A percentile compares a stretch with the other conserved stretches of the same genome.
These are phyloP conservation scores for Vanessa cardui DNA, from an alignment of 2,888 invertebrate genomes.

Conservation along the genomic window DNA sequence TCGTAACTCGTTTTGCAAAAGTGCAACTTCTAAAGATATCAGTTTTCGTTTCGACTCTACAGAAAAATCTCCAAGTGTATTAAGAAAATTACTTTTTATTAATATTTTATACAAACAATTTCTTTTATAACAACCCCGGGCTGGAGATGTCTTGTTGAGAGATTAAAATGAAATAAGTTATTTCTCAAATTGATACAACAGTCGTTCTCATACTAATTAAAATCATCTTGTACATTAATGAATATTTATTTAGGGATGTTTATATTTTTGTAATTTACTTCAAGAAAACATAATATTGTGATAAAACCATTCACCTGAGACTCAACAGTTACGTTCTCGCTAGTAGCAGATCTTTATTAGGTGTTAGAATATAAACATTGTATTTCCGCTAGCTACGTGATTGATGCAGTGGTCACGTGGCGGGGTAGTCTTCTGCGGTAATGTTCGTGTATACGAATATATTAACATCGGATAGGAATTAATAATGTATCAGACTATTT, in stretches of 20 bases:
- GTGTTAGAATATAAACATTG: too few relatives aligned
- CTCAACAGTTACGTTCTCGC: too few relatives aligned
- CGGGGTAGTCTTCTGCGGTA: too few relatives aligned
- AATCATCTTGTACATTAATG: slow-evolving; percentile 34
- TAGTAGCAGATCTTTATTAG: too few relatives aligned
- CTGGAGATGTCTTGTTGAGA: slow-evolving; percentile 54
- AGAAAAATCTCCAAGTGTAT: slow-evolving; percentile 26
- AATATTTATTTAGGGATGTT: background rate
- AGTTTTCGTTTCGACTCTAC: background rate
- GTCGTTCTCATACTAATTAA: slow-evolving; percentile 38
- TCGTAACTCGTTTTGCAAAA: slow-evolving; percentile 16
- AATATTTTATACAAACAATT: slow-evolving; percentile 34
- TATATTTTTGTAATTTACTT: background rate
- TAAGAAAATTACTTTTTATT: slow-evolving; percentile 32
- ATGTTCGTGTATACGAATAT: too few relatives aligned
- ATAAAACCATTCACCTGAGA: background rate
- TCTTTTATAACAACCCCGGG: slow-evolving; percentile 36
- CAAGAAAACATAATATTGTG: background rate
- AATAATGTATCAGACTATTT: too few relatives aligned
- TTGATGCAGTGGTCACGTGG: too few relatives aligned
- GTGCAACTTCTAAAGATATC: slow-evolving; percentile 18
- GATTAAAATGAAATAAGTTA: slow-evolving; percentile 64
- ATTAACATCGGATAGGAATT: too few relatives aligned
- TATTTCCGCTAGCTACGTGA: too few relatives aligned
- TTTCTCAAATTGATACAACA: slow-evolving; percentile 65